Conservation (phyloP, 2,113 vertebrate species). For the Sebastes fasciatus region DNA sequence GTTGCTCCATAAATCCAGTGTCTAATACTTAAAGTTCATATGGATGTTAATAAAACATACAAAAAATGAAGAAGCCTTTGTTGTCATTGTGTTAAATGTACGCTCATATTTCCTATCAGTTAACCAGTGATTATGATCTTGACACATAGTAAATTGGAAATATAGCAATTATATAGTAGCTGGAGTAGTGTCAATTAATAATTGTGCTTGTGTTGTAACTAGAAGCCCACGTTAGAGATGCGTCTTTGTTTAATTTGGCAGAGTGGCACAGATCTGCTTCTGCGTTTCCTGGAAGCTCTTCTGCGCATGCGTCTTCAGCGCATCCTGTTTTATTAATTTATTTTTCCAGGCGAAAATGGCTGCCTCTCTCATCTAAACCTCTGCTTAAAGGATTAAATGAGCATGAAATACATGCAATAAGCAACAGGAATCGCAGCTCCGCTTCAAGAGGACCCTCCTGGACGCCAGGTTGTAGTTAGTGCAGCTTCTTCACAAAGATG, state of each 20-base stretch:
- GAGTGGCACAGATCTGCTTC: not conserved
- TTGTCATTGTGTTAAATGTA: not conserved
- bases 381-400: slow-evolving; percentile 62
- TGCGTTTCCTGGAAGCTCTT: slow-evolving; percentile 60
- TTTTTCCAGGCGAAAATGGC: slow-evolving; percentile 83
- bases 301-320: slow-evolving; percentile 79
- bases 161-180: not conserved
- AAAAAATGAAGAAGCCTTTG: slow-evolving; percentile 15
- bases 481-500: slow-evolving; percentile 57
- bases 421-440: slow-evolving; percentile 28
- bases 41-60: slow-evolving; percentile 77
- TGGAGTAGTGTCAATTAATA: not conserved
- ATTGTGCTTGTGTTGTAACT: not conserved
- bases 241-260: slow-evolving; percentile 15
- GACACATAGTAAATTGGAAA: not conserved
- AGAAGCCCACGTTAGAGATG: too few species aligned
- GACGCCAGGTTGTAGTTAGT: slow-evolving; percentile 27
- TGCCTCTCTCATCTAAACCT: slow-evolving; percentile 82
- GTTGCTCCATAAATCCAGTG: slow-evolving; percentile 68
- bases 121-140: not conserved
- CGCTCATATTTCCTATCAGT: not conserved
- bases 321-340: slow-evolving; percentile 74
- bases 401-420: slow-evolving; percentile 36
- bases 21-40: slow-evolving; percentile 68
- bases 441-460: not conserved